Evolutionary conservation across 2,888 invertebrate genomes (phyloP).

Genomic region (Corbicula japonica): DNA sequence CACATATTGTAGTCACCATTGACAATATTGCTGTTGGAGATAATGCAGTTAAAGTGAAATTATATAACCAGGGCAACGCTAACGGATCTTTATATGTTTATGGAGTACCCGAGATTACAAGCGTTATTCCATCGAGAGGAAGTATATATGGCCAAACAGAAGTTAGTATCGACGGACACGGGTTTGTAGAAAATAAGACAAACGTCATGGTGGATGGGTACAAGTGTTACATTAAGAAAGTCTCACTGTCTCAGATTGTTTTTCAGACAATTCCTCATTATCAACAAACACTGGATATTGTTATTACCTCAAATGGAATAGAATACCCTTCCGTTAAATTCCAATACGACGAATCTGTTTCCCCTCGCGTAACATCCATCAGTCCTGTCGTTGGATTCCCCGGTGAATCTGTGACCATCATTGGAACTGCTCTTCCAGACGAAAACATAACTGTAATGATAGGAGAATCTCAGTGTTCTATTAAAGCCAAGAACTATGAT

Average conservation of each 20-base stretch:
- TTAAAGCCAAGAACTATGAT: conserved; percentile 49
- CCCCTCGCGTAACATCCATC: conserved; percentile 66
- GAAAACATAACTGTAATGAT: conserved; percentile 37
- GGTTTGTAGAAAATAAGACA: conserved; percentile 70
- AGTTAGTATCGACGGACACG: conserved; percentile 69
- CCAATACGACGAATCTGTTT: conserved; percentile 51
- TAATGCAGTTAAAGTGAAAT: conserved; percentile 64
- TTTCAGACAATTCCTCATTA: conserved; percentile 69
- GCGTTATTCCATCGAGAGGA: conserved; percentile 61
- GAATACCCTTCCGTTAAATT: conserved; percentile 60
- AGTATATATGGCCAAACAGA: conserved; percentile 64
- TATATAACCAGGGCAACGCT: conserved; percentile 62
- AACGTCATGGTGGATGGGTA: conserved; percentile 66
- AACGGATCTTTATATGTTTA: conserved; percentile 44
- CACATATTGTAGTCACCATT: conserved; percentile 67
- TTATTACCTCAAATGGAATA: conserved; percentile 66
- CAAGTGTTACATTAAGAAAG: conserved; percentile 61
- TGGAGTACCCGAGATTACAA: conserved; percentile 48
- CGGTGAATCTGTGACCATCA: conserved; percentile 66
- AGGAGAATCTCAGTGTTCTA: conserved; percentile 62
- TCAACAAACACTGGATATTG: conserved; percentile 56
- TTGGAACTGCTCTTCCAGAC: conserved; percentile 65
- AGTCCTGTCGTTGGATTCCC: conserved; percentile 65
- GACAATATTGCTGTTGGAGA: conserved; percentile 71
- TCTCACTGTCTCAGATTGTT: conserved; percentile 60